A percentile compares a stretch with the other conserved stretches of the same genome.
Conservation (phyloP, 2,888 invertebrate species). For the Temnothorax unifasciatus region DNA sequence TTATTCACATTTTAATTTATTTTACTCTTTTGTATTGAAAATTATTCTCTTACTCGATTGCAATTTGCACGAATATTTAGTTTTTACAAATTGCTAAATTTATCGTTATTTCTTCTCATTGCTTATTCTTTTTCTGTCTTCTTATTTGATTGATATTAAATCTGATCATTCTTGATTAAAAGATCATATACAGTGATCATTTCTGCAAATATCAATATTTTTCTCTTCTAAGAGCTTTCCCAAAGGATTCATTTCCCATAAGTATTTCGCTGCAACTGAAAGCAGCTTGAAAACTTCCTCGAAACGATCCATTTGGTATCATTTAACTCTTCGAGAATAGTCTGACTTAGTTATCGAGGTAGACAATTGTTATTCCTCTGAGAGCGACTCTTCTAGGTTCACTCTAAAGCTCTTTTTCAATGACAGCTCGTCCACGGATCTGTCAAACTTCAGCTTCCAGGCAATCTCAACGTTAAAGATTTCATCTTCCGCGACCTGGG, state of each 20-base stretch:
- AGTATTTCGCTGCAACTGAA: slow-evolving; percentile 22
- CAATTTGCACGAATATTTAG: not conserved
- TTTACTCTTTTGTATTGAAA: not conserved
- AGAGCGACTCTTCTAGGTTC: slow-evolving; percentile 27
- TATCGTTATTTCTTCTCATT: not conserved
- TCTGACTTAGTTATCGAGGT: not conserved
- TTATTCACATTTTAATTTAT: not conserved
- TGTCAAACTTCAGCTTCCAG: not conserved
- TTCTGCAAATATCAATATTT: not conserved
- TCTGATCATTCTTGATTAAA: slow-evolving; percentile 20
- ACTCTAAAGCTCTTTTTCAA: slow-evolving; percentile 14
- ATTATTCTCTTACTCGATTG: not conserved
- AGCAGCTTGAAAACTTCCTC: not conserved
- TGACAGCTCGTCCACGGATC: not conserved
- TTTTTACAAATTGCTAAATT: slow-evolving; percentile 20
- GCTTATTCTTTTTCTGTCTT: not conserved
- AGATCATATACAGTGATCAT: not conserved
- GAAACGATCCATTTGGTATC: not conserved
- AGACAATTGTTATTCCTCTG: slow-evolving; percentile 2
- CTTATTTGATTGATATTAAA: slow-evolving; percentile 1
- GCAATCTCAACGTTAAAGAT: slow-evolving; percentile 17
- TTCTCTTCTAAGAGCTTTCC: slow-evolving; percentile 9
- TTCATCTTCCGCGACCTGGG: slow-evolving; percentile 12
- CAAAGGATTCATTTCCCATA: slow-evolving; percentile 46
- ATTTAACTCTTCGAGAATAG: slow-evolving; percentile 10